These are phyloP conservation scores for Latrodectus hesperus DNA, from an alignment of 2,888 invertebrate genomes.

Conservation along the genomic window DNA sequence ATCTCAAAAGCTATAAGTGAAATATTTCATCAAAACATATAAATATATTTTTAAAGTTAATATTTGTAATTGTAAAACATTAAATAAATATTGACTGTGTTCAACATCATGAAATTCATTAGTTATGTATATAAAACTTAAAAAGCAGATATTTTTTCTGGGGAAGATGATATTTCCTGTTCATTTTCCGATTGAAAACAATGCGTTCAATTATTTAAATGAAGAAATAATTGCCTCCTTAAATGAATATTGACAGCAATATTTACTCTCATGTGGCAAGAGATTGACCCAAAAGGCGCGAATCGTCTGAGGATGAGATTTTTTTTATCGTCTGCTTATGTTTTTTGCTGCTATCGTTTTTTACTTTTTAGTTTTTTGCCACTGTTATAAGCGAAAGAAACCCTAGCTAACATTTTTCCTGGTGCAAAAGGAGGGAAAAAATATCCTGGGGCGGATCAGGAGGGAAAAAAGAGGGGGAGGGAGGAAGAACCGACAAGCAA, in stretches of 20 bases:
- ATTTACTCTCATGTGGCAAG: conserved; percentile 9
- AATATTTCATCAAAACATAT: too few relatives aligned
- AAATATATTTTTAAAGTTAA: too few relatives aligned
- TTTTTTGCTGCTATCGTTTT: neutral
- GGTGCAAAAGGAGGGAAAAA: too few relatives aligned
- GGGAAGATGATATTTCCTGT: neutral
- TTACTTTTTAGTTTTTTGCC: neutral
- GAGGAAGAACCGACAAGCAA: neutral
- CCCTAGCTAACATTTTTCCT: neutral
- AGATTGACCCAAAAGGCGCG: conserved; percentile 18
- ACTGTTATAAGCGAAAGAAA: neutral
- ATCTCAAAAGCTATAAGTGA: too few relatives aligned
- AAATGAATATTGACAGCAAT: conserved; percentile 41
- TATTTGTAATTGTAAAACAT: too few relatives aligned
- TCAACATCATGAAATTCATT: too few relatives aligned
- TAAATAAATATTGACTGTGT: too few relatives aligned
- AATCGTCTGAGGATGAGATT: neutral
- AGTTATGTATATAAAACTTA: too few relatives aligned
- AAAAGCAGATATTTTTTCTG: too few relatives aligned
- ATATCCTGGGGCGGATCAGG: neutral
- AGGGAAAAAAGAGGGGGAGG: neutral
- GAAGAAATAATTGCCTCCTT: conserved; percentile 13
- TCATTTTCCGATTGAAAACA: neutral
- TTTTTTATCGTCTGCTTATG: neutral
- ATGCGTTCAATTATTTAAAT: conserved; percentile 25